A percentile compares a stretch with the other conserved stretches of the same genome.
phyloP scores from a whole-genome alignment of 1,140 invertebrate genomes.

The Saccostrea cuccullata region DNA sequence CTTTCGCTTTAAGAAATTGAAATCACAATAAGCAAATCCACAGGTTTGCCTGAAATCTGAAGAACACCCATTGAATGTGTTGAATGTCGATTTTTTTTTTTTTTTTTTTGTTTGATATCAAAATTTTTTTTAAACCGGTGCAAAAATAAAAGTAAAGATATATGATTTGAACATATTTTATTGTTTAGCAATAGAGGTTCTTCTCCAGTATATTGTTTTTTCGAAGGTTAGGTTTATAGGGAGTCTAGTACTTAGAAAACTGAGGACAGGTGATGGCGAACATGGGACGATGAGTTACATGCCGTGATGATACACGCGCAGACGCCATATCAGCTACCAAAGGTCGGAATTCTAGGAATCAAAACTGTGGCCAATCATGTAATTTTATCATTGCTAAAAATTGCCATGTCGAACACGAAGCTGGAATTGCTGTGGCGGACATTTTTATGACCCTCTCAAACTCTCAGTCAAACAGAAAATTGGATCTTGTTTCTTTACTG shows the following conservation, averaged over 20 bases:
- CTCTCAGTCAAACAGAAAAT: constrained; percentile 16
- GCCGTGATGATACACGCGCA: not conserved
- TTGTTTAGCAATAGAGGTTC: too few species aligned
- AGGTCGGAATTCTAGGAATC: constrained; percentile 2
- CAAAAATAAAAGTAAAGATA: too few species aligned
- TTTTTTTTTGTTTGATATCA: too few species aligned
- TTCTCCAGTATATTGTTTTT: too few species aligned
- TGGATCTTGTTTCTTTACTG: not conserved
- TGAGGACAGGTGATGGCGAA: not conserved
- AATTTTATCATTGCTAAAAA: constrained; percentile 1
- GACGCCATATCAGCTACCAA: not conserved
- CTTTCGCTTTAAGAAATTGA: constrained; percentile 22
- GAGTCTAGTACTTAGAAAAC: not conserved
- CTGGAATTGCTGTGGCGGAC: not conserved
- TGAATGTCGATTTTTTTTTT: not conserved
- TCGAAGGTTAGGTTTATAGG: too few species aligned
- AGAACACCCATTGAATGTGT: not conserved
- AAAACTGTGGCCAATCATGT: constrained; percentile 24
- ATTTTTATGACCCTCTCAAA: constrained; percentile 22
- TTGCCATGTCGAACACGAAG: not conserved
- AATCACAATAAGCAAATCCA: constrained; percentile 5
- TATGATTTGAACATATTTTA: too few species aligned
- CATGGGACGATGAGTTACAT: not conserved
- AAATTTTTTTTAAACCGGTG: too few species aligned
- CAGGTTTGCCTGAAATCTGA: not conserved